phyloP scores from a whole-genome alignment of 2,888 invertebrate species.

The Microplitis deprimator region DNA sequence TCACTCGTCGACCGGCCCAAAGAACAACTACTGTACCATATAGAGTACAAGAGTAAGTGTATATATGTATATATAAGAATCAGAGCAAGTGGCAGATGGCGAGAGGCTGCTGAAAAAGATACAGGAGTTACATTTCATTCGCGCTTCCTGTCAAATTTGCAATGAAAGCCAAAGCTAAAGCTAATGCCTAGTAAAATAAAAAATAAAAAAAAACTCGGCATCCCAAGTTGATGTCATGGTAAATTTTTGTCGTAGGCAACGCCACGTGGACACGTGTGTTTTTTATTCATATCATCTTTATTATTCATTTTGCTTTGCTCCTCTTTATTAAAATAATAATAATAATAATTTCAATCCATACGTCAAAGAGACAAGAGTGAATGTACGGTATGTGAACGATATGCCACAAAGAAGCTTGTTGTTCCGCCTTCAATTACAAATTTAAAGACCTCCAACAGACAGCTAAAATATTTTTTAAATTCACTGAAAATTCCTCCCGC shows the following conservation, averaged over 20 bases:
- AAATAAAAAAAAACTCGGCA: neutral
- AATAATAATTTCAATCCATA: neutral
- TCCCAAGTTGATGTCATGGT: conserved; percentile 17
- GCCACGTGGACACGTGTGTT: conserved; percentile 1
- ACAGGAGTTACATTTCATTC: conserved; percentile 17
- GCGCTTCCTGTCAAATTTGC: conserved; percentile 17
- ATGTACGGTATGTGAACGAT: neutral
- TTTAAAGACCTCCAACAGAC: neutral
- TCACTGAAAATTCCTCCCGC: conserved; percentile 1
- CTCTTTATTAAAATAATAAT: neutral
- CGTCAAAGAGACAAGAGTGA: neutral
- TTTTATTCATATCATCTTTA: neutral
- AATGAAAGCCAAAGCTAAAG: neutral
- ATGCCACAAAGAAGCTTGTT: conserved; percentile 32
- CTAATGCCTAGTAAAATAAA: neutral
- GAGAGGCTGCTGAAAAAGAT: conserved; percentile 6
- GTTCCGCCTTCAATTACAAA: conserved; percentile 23
- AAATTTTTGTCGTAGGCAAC: neutral
- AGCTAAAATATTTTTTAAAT: conserved; percentile 14
- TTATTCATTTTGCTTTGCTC: neutral
- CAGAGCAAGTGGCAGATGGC: conserved; percentile 14
- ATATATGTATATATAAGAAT: no score
- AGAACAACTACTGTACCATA: neutral
- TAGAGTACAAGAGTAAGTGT: neutral
- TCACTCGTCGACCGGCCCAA: conserved; percentile 27